Conservation (phyloP, 2,888 invertebrate genomes). For the Noctua comes region DNA sequence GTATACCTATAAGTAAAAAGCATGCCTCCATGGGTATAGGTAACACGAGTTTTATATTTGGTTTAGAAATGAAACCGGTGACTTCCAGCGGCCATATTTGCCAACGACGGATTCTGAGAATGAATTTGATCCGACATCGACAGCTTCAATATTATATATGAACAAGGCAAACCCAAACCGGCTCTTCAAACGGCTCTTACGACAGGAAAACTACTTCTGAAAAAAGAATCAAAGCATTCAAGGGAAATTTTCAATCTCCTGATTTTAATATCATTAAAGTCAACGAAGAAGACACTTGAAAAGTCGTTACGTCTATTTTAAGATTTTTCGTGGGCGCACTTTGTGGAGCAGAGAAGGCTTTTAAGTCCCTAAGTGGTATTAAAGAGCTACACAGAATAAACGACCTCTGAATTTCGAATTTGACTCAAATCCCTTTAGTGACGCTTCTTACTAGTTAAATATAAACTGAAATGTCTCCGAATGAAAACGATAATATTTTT, state of each 20-base stretch:
- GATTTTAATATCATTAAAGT: constrained; percentile 54
- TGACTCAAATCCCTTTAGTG: constrained; percentile 27
- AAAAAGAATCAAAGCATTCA: constrained; percentile 1
- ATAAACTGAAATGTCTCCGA: background rate
- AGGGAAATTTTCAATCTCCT: constrained; percentile 40
- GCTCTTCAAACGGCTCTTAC: background rate
- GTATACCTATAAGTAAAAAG: background rate
- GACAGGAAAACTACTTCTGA: constrained; percentile 12
- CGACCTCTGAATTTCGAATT: constrained; percentile 47
- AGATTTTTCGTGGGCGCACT: constrained; percentile 54
- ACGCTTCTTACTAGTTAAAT: constrained; percentile 15
- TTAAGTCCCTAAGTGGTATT: constrained; percentile 53
- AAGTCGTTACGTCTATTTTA: constrained; percentile 56
- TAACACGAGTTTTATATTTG: constrained; percentile 1
- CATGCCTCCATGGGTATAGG: background rate
- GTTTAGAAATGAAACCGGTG: constrained; percentile 8
- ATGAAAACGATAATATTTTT: constrained; percentile 9
- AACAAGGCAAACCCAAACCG: constrained; percentile 1
- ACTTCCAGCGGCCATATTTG: constrained; percentile 12
- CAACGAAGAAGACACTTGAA: constrained; percentile 34
- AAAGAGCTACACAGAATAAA: constrained; percentile 54
- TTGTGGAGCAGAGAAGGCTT: constrained; percentile 40
- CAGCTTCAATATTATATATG: background rate
- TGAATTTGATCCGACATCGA: constrained; percentile 1
- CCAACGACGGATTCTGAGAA: constrained; percentile 2